Evolutionary conservation across 2,888 invertebrate species (phyloP), one percentile per base, ranked within the genome.

Genomic region (Abrostola triplasia): DNA sequence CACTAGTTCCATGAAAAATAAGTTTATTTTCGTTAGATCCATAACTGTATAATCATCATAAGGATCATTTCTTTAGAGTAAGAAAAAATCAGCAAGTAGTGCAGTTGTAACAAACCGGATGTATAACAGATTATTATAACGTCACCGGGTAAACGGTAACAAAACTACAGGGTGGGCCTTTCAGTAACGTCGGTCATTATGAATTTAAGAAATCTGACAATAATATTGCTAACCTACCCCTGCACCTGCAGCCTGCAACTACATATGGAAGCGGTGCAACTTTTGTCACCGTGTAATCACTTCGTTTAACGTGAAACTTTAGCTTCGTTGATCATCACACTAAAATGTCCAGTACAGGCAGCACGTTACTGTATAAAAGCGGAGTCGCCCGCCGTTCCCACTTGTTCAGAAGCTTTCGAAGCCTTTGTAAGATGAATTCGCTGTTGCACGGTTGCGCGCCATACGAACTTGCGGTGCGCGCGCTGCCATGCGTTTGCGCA

Each of bases 151-250:
- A 81, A 83, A 74, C 87, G 87, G 86, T 90, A 87, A 89, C 84
- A 83, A 82, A 78, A 85, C 84, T 84, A 92, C 93, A 93, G 92
- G 92, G 92, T 90, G 85, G 84, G 84, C 84, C 85, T 84, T 82
- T 83, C 80, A 82, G 79, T 81, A 84, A 84, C 81, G 81, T 87
- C 84, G 88, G 84, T 89, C 88, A 79, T 86, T 88, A 90, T 88
- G 90, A 90, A 91, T 91, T 91, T 90, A 92, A 87, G 85, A 90
- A 89, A 89, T 86, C 91, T 88, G 94, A 94, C 94, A 94, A 94
- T 94, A 94, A 93, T 90, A 85, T 87, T 82, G 86, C 86, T 89
- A 88, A 89, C 85, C n/a, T n/a, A n/a, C n/a, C 85, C 76, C 83
- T 83, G 82, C 83, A 79, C 80, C 80, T 81, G 78, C 81, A 83